Percentiles rank a stretch among this genome's conserved stretches.
Conservation (phyloP, 2,797 vertebrate species). For the Sebastolobus altivelis region DNA sequence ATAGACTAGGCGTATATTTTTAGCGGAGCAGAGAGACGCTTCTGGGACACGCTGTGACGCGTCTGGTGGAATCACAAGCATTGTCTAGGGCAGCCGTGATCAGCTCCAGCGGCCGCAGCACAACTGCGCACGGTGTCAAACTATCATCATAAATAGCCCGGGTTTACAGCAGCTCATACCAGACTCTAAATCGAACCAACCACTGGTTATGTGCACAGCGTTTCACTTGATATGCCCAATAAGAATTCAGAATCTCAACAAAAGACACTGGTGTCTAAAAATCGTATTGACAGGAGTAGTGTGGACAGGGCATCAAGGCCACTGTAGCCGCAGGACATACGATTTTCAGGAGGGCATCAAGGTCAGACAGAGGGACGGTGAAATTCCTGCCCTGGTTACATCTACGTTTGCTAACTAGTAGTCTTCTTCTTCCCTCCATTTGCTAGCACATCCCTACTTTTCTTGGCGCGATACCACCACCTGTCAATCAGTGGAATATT, state of each 20-base stretch:
- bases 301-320: not conserved
- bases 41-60: not conserved
- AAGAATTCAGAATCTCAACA: not conserved
- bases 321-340: not conserved
- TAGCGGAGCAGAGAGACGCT: not conserved
- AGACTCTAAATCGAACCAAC: not conserved
- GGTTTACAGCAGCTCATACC: not conserved
- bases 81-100: not conserved
- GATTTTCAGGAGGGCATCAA: not conserved
- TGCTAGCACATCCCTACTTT: not conserved
- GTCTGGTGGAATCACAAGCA: not conserved
- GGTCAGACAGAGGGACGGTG: not conserved
- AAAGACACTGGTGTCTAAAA: not conserved
- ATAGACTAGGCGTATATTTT: not conserved
- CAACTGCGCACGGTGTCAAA: not conserved
- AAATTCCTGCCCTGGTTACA: not conserved
- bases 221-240: not conserved
- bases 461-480: not conserved
- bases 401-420: not conserved
- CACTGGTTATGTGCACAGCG: not conserved
- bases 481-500: not conserved
- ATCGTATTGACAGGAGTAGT: not conserved
- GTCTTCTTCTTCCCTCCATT: not conserved
- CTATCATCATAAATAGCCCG: not conserved
- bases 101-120: not conserved